Evolutionary conservation across 2,888 invertebrate genomes (phyloP).

Genomic region (Plagiodera versicolora): DNA sequence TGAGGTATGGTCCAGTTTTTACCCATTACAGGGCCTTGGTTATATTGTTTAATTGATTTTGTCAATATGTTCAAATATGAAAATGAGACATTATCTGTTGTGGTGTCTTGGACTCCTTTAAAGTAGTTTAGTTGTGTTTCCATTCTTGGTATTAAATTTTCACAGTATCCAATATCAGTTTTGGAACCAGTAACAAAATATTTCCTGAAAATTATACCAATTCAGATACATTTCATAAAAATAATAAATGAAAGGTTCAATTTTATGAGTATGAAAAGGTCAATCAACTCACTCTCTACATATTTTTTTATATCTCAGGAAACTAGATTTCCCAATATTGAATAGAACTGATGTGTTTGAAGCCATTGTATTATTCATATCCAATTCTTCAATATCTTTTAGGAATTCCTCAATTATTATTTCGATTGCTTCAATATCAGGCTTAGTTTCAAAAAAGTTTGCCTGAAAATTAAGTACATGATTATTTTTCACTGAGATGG

Average conservation of each 20-base stretch:
- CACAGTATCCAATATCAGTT: conserved; percentile 35
- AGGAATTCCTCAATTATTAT: conserved; percentile 34
- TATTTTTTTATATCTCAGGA: conserved; percentile 34
- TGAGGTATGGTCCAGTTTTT: not conserved
- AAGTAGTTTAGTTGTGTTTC: conserved; percentile 32
- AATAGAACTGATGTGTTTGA: conserved; percentile 35
- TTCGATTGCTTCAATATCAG: conserved; percentile 21
- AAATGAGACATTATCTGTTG: conserved; percentile 23
- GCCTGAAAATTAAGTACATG: conserved; percentile 19
- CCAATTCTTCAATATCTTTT: conserved; percentile 33
- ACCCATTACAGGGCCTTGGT: not conserved
- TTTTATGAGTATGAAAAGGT: too few relatives aligned
- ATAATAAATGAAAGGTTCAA: too few relatives aligned
- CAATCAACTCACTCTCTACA: conserved; percentile 27
- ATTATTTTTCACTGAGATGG: not conserved
- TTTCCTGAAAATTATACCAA: conserved; percentile 4
- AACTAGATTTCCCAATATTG: conserved; percentile 35
- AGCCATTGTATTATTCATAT: conserved; percentile 34
- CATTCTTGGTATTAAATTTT: conserved; percentile 38
- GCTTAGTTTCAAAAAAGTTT: not conserved
- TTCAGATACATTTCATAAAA: too few relatives aligned
- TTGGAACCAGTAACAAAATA: conserved; percentile 3
- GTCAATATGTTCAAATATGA: conserved; percentile 25
- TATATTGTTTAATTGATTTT: not conserved
- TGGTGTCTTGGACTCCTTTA: conserved; percentile 22